Conservation (phyloP, 2,888 invertebrate species). For the Microplitis manilae region DNA sequence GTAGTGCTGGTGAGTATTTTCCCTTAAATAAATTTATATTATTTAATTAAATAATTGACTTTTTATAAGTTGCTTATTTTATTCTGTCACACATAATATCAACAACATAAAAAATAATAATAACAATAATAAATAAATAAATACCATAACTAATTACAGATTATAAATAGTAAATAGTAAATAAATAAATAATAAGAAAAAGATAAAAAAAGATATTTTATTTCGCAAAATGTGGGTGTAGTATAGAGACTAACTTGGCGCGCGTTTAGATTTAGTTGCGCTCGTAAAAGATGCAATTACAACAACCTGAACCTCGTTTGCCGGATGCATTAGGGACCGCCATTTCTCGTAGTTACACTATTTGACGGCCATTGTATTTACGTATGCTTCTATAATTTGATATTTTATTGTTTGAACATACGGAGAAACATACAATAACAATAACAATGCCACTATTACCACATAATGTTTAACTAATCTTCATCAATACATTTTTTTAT, state of each 20-base stretch:
- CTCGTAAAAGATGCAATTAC: constrained; percentile 65
- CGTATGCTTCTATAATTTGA: constrained; percentile 59
- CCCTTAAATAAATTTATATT: neutral
- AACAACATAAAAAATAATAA: neutral
- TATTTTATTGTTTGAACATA: constrained; percentile 59
- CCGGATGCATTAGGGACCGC: constrained; percentile 51
- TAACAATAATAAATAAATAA: neutral
- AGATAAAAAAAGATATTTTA: constrained; percentile 41
- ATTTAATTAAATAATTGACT: neutral
- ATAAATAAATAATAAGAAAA: neutral
- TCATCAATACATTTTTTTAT: neutral
- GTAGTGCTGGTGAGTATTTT: constrained; percentile 83
- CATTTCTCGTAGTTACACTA: constrained; percentile 57
- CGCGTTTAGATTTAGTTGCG: constrained; percentile 61
- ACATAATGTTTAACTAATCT: neutral
- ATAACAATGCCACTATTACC: constrained; percentile 38
- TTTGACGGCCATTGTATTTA: constrained; percentile 63
- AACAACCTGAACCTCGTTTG: constrained; percentile 53
- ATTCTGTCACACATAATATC: neutral
- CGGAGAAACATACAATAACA: neutral
- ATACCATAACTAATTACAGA: no score
- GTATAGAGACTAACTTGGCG: constrained; percentile 43
- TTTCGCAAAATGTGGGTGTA: constrained; percentile 32
- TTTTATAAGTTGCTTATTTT: neutral
- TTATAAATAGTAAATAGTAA: no score